Evolutionary conservation across 2,888 invertebrate genomes (phyloP).

Genomic region (Mechanitis messenoides): DNA sequence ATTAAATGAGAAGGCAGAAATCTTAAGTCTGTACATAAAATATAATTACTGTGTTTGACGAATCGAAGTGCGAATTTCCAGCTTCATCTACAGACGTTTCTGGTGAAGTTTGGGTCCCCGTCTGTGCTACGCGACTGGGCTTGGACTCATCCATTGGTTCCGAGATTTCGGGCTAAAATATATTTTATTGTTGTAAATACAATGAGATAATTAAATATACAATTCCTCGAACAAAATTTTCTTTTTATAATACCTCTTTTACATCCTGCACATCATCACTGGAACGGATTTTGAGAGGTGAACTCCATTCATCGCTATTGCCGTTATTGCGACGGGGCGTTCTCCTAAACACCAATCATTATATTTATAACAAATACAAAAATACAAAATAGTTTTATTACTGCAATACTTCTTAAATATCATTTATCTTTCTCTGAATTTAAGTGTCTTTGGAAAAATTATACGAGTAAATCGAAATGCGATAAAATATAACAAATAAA

Average conservation of each 20-base stretch:
- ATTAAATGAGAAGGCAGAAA: constrained; percentile 7
- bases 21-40: constrained; percentile 1
- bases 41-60: constrained; percentile 15
- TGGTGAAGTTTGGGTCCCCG: constrained; percentile 84
- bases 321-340: constrained; percentile 55
- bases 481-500: no score
- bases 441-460: no score
- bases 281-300: constrained; percentile 52
- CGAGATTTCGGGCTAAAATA: constrained; percentile 48
- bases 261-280: constrained; percentile 56
- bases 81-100: constrained; percentile 46
- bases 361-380: no score
- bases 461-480: no score
- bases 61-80: constrained; percentile 18
- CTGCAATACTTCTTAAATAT: no score
- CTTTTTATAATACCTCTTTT: constrained; percentile 42
- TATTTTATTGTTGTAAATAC: no score
- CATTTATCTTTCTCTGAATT: no score
- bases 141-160: constrained; percentile 34
- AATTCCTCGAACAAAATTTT: not conserved
- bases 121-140: constrained; percentile 69
- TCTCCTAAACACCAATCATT: constrained; percentile 36
- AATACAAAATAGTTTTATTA: no score
- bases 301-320: constrained; percentile 62
- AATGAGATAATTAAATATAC: no score